Conservation (phyloP, 2,113 vertebrate species). For the Morone saxatilis region DNA sequence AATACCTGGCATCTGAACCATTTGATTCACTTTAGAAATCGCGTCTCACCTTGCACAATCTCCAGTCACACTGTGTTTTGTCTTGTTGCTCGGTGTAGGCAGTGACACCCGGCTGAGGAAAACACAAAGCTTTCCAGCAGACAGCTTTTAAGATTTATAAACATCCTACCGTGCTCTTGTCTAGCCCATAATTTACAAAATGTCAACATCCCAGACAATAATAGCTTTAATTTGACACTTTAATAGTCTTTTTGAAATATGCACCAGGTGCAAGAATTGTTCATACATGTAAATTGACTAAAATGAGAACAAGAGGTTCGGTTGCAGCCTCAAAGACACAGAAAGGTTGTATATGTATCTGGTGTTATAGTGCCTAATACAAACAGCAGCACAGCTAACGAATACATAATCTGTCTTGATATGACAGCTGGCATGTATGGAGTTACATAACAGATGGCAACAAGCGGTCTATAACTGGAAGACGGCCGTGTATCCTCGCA, state of each 20-base stretch:
- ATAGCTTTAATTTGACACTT: constrained; percentile 49
- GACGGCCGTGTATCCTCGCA: not conserved
- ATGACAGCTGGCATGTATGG: constrained; percentile 45
- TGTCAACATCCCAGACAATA: constrained; percentile 20
- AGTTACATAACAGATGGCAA: constrained; percentile 51
- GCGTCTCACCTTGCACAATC: constrained; percentile 65
- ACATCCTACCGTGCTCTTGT: constrained; percentile 11
- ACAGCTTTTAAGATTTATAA: constrained; percentile 19
- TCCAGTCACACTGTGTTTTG: constrained; percentile 11
- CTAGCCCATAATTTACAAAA: constrained; percentile 28
- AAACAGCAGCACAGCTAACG: constrained; percentile 12
- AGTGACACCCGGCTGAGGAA: constrained; percentile 20
- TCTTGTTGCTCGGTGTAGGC: constrained; percentile 20
- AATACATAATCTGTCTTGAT: constrained; percentile 32
- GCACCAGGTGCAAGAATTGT: not conserved
- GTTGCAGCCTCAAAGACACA: not conserved
- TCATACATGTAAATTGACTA: constrained; percentile 10
- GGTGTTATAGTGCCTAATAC: not conserved
- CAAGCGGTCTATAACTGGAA: not conserved
- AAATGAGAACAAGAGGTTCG: constrained; percentile 10
- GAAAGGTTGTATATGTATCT: not conserved
- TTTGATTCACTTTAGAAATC: constrained; percentile 71
- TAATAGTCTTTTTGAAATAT: constrained; percentile 30
- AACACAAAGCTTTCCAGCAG: constrained; percentile 28
- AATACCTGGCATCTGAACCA: constrained; percentile 55